Percentiles rank a stretch among this genome's conserved stretches.
These are phyloP conservation scores for Limnephilus auricula DNA, from an alignment of 2,888 invertebrate genomes.

Conservation along the genomic window DNA sequence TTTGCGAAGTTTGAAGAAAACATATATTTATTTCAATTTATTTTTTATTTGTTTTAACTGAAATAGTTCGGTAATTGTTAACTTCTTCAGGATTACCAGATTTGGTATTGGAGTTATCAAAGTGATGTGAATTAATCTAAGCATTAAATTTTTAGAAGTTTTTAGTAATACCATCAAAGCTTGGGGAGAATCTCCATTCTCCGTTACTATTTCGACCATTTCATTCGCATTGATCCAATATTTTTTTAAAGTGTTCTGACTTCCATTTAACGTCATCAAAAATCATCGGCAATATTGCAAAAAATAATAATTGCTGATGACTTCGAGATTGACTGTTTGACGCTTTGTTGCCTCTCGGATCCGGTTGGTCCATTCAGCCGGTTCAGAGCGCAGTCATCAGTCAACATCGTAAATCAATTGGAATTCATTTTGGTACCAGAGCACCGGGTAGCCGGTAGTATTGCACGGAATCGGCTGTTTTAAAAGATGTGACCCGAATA, in stretches of 20 bases:
- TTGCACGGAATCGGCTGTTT: conserved; percentile 54
- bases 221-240: not conserved
- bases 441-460: conserved; percentile 49
- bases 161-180: too few relatives aligned
- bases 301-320: not conserved
- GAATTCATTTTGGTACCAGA: conserved; percentile 60
- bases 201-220: too few relatives aligned
- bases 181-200: too few relatives aligned
- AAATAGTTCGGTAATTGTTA: too few relatives aligned
- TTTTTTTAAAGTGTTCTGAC: not conserved
- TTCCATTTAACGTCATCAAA: not conserved
- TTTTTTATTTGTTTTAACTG: too few relatives aligned
- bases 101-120: too few relatives aligned
- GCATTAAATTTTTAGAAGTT: too few relatives aligned
- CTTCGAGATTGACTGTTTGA: not conserved
- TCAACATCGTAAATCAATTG: conserved; percentile 62
- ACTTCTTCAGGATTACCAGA: too few relatives aligned
- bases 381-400: conserved; percentile 34
- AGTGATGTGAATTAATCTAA: too few relatives aligned
- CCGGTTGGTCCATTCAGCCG: conserved; percentile 34
- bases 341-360: not conserved
- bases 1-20: too few relatives aligned
- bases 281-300: not conserved
- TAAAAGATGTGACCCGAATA: conserved; percentile 57
- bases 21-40: too few relatives aligned